Conservation (phyloP, 2,888 invertebrate genomes). For the Torymus aiolomorphi region DNA sequence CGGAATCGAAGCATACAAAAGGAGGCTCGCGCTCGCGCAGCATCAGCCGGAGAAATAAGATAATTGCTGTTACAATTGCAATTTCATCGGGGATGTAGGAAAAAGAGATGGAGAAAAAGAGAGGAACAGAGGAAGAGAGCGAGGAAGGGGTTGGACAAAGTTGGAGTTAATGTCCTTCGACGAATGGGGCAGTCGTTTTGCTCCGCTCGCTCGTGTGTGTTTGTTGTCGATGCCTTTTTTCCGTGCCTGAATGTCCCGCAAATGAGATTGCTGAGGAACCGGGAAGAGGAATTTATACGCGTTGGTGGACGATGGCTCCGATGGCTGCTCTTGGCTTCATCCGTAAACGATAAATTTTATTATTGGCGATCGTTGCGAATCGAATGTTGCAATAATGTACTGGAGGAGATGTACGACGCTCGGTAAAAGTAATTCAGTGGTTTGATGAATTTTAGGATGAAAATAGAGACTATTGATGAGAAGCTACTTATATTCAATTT, state of each 20-base stretch:
- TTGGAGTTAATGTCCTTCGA: conserved; percentile 64
- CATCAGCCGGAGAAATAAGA: conserved; percentile 65
- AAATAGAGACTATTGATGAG: too few species aligned
- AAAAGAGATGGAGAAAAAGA: conserved; percentile 26
- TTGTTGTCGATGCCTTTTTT: conserved; percentile 69
- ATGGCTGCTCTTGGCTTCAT: too few species aligned
- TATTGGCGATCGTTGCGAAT: too few species aligned
- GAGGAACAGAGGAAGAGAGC: conserved; percentile 45
- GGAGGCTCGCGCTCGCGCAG: conserved; percentile 47
- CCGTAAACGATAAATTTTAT: too few species aligned
- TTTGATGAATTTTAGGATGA: too few species aligned
- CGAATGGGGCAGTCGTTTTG: conserved; percentile 59
- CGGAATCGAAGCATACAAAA: conserved; percentile 65
- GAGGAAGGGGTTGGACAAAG: conserved; percentile 63
- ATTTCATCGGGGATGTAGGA: conserved; percentile 60
- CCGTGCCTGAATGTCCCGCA: conserved; percentile 67
- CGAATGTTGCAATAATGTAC: too few species aligned
- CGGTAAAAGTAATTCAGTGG: too few species aligned
- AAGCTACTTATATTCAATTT: too few species aligned
- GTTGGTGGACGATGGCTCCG: too few species aligned
- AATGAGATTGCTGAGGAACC: conserved; percentile 66
- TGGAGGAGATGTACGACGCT: too few species aligned
- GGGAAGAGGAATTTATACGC: background rate
- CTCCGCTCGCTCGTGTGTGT: conserved; percentile 62
- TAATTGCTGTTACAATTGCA: conserved; percentile 72